Evolutionary conservation across 2,888 invertebrate species (phyloP).

Genomic region (Linnaemya tessellans): DNA sequence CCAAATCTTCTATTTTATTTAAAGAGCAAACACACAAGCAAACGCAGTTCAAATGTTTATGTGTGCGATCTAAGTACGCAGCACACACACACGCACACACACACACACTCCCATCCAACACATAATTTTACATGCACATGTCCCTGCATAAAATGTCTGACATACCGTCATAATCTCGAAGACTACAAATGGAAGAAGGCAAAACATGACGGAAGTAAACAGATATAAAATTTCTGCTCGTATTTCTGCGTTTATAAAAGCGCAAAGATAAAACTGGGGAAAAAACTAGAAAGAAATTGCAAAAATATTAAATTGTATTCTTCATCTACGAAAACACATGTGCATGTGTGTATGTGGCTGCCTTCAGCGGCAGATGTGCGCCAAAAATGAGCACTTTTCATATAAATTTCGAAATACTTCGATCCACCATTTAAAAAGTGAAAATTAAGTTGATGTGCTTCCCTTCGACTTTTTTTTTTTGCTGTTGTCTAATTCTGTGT

Average conservation of each 20-base stretch:
- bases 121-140: conserved; percentile 6
- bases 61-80: too few relatives aligned
- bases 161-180: conserved; percentile 63
- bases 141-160: conserved; percentile 51
- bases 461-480: not conserved
- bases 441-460: not conserved
- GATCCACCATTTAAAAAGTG: not conserved
- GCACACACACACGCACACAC: not conserved
- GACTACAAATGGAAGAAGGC: conserved; percentile 15
- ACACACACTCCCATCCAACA: not conserved
- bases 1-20: conserved; percentile 43
- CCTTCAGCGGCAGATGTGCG: conserved; percentile 14
- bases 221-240: conserved; percentile 56
- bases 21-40: conserved; percentile 32
- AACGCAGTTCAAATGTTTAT: not conserved
- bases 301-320: conserved; percentile 54
- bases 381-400: not conserved
- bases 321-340: not conserved
- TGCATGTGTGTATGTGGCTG: not conserved
- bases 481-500: not conserved
- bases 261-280: conserved; percentile 34
- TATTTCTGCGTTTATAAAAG: conserved; percentile 55
- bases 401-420: not conserved
- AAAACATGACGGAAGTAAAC: conserved; percentile 29
- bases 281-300: conserved; percentile 36